Conservation (phyloP, 1,140 invertebrate genomes). For the Drosophila littoralis region DNA sequence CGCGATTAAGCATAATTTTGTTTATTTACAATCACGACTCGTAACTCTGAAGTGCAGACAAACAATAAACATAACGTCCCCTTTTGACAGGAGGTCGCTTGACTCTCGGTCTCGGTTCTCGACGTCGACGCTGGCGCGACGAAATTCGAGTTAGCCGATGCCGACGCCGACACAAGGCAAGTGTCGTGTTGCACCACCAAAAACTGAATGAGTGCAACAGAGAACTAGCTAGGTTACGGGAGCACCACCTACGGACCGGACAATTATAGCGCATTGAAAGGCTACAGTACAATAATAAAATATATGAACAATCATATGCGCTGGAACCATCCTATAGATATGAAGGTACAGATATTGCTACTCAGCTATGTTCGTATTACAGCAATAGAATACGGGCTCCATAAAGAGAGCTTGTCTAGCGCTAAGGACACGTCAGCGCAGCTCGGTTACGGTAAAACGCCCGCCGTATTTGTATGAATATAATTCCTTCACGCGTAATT, state of each 20-base stretch:
- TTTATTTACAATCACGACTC: conserved; percentile 42
- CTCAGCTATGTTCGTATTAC: not conserved
- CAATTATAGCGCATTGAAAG: conserved; percentile 26
- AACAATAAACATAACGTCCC: conserved; percentile 41
- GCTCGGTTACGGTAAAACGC: conserved; percentile 3
- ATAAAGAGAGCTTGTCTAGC: conserved; percentile 5
- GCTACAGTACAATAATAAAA: conserved; percentile 13
- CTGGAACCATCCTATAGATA: conserved; percentile 23
- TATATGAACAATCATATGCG: not conserved
- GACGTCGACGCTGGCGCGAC: conserved; percentile 30
- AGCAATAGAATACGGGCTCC: conserved; percentile 12
- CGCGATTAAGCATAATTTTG: conserved; percentile 31
- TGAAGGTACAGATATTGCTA: conserved; percentile 2
- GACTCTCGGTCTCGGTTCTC: conserved; percentile 24
- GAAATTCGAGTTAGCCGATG: conserved; percentile 34
- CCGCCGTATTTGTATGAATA: conserved; percentile 1
- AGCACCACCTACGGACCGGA: conserved; percentile 4
- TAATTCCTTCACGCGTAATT: conserved; percentile 18
- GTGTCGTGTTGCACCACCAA: conserved; percentile 34
- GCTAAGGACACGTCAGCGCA: conserved; percentile 50
- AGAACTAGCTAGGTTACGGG: not conserved
- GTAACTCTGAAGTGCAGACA: conserved; percentile 4
- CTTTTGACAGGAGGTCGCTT: conserved; percentile 23
- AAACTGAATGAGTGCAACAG: conserved; percentile 44
- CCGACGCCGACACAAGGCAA: conserved; percentile 10